A percentile compares a stretch with the other conserved stretches of the same genome.
These are phyloP conservation scores for Cyanistes caeruleus DNA, from an alignment of 2,113 vertebrate species.

Conservation along the genomic window DNA sequence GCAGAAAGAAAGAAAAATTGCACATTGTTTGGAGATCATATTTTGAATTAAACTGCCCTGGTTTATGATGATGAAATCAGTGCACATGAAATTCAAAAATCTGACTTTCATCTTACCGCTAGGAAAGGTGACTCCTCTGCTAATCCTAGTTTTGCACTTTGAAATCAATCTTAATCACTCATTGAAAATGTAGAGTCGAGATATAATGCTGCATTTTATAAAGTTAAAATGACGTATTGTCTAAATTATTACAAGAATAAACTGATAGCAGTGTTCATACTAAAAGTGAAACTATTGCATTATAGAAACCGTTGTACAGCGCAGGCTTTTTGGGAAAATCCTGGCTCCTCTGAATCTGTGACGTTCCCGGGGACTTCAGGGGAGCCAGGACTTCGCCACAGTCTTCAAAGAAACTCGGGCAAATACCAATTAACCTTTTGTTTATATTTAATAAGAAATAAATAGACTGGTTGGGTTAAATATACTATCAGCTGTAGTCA, in stretches of 20 bases:
- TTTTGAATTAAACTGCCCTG: constrained; percentile 59
- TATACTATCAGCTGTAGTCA: constrained; percentile 74
- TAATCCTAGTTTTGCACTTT: constrained; percentile 79
- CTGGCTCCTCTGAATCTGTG: neutral
- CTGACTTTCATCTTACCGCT: constrained; percentile 54
- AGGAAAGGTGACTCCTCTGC: constrained; percentile 67
- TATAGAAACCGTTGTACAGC: neutral
- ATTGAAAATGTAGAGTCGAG: constrained; percentile 48
- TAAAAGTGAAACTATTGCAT: constrained; percentile 19
- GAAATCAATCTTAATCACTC: constrained; percentile 59
- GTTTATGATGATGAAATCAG: constrained; percentile 24
- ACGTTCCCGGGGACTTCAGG: neutral
- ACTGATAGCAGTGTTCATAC: constrained; percentile 60
- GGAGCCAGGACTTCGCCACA: constrained; percentile 24
- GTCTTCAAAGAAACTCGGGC: constrained; percentile 49
- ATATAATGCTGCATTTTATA: constrained; percentile 80
- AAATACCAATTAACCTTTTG: constrained; percentile 50
- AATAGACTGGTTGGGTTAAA: constrained; percentile 43
- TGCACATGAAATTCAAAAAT: constrained; percentile 57
- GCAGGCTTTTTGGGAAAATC: neutral
- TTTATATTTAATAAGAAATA: constrained; percentile 53
- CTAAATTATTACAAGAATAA: constrained; percentile 48
- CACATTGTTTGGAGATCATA: constrained; percentile 57
- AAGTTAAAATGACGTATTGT: constrained; percentile 49
- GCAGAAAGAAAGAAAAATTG: constrained; percentile 55